Conservation (phyloP, 2,113 vertebrate genomes). For the Nymphicus hollandicus region DNA sequence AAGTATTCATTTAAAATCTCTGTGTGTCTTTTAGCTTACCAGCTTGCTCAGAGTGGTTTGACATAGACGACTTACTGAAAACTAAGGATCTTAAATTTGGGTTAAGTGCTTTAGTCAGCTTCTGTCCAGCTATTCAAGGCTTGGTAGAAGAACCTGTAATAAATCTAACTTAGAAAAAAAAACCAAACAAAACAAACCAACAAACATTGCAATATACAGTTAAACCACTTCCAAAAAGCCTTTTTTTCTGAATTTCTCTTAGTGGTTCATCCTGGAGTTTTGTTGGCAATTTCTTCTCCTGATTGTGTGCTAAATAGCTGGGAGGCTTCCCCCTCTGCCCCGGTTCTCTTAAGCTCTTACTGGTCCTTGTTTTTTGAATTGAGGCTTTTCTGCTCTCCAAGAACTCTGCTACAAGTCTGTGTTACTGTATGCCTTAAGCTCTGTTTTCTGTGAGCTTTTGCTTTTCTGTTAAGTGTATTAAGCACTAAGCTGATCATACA, state of each 20-base stretch:
- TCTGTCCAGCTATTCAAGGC: not conserved
- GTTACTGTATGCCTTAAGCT: not conserved
- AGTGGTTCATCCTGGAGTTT: not conserved
- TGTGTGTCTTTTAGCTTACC: not conserved
- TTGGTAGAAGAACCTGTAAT: not conserved
- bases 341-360: not conserved
- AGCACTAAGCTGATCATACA: not conserved
- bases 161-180: not conserved
- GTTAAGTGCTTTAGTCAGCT: slow-evolving; percentile 35
- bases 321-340: not conserved
- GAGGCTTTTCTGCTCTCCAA: not conserved
- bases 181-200: not conserved
- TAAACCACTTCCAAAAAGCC: not conserved
- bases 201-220: not conserved
- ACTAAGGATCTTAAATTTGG: slow-evolving; percentile 30
- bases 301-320: not conserved
- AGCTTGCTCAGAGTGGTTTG: not conserved
- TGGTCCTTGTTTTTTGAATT: not conserved
- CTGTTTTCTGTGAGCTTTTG: not conserved
- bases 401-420: not conserved
- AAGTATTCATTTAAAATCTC: slow-evolving; percentile 32
- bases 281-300: not conserved
- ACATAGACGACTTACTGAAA: slow-evolving; percentile 21
- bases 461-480: not conserved
- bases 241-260: not conserved